Evolutionary conservation across 2,888 invertebrate genomes (phyloP).

Genomic region (Melanostoma mellinum): DNA sequence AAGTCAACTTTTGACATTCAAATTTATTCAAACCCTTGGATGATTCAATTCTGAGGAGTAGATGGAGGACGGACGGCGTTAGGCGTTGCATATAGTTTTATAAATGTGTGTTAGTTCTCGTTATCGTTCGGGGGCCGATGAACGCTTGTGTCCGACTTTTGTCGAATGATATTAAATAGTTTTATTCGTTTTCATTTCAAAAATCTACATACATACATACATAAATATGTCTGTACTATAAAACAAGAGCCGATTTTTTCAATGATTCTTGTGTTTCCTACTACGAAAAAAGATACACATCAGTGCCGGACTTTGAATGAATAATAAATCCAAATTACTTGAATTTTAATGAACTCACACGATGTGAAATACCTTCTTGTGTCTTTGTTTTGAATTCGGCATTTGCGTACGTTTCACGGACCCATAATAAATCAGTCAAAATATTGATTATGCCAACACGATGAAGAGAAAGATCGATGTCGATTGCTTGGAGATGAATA

Average conservation of each 20-base stretch:
- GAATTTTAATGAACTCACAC: constrained; percentile 23
- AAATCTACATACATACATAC: too few relatives aligned
- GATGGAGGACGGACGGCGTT: too few relatives aligned
- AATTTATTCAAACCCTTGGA: constrained; percentile 43
- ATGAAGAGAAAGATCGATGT: constrained; percentile 18
- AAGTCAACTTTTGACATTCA: constrained; percentile 41
- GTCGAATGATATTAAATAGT: constrained; percentile 27
- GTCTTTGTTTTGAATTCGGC: constrained; percentile 18
- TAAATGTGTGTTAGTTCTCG: constrained; percentile 16
- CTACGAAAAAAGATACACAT: constrained; percentile 26
- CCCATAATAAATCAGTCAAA: constrained; percentile 47
- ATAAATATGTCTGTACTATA: too few relatives aligned
- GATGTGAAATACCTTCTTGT: constrained; percentile 3
- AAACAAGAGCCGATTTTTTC: neutral
- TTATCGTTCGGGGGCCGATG: constrained; percentile 35
- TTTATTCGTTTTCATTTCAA: neutral
- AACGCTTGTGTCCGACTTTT: constrained; percentile 46
- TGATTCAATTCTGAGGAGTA: constrained; percentile 39
- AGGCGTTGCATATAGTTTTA: too few relatives aligned
- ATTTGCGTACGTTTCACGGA: constrained; percentile 20
- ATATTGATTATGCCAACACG: constrained; percentile 50
- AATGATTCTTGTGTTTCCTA: constrained; percentile 7
- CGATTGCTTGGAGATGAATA: constrained; percentile 38
- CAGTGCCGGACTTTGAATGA: constrained; percentile 11
- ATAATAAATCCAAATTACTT: constrained; percentile 30